Conservation (phyloP, 2,113 vertebrate genomes). For the Amphilophus citrinellus region DNA sequence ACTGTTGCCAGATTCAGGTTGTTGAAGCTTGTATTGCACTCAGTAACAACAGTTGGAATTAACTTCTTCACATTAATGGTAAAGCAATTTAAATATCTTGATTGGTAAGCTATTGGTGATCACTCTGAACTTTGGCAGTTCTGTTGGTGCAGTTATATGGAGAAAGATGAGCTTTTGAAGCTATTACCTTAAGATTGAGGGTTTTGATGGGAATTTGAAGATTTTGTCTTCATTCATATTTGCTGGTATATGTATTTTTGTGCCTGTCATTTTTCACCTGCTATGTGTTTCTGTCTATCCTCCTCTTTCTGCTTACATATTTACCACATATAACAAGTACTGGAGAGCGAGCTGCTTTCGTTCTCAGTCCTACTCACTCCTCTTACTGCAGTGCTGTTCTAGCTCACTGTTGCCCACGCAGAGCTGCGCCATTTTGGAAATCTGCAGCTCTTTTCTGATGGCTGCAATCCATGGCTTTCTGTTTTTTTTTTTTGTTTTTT, state of each 20-base stretch:
- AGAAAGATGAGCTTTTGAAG: background rate
- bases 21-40: background rate
- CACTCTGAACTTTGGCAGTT: background rate
- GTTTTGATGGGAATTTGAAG: background rate
- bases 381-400: slow-evolving; percentile 61
- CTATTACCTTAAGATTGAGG: background rate
- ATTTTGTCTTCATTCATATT: slow-evolving; percentile 7
- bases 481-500: background rate
- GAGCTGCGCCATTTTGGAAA: slow-evolving; percentile 73
- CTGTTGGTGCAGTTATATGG: background rate
- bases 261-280: background rate
- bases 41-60: too few relatives aligned
- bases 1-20: background rate
- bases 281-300: background rate
- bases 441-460: slow-evolving; percentile 54
- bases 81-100: too few relatives aligned
- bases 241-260: background rate
- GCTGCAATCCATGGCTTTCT: slow-evolving; percentile 37
- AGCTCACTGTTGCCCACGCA: slow-evolving; percentile 73
- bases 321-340: slow-evolving; percentile 25
- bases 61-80: background rate
- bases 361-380: slow-evolving; percentile 54
- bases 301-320: background rate
- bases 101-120: background rate
- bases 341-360: slow-evolving; percentile 35